Base-by-base conservation (phyloP, 2,888 invertebrate species). In the Zootermopsis nevadensis region DNA sequence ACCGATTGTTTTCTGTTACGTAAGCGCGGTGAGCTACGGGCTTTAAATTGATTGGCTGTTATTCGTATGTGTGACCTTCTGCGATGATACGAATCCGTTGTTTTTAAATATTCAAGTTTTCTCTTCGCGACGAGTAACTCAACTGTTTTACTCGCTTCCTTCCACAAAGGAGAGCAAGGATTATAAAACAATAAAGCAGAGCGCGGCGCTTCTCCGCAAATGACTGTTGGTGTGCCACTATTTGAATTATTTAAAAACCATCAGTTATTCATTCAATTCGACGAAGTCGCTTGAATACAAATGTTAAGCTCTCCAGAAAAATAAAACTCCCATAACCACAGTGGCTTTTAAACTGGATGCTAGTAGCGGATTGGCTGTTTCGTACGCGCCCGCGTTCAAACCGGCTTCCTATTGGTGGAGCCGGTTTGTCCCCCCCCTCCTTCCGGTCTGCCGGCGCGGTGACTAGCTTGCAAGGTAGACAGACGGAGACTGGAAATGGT, bases 201-300 rank as follows among this genome's bases (percentile, higher is more conserved):
- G 4, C 12, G 22, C 7, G 27, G 60, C 27, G n/a, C 60, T n/a
- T 60, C 60, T n/a, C 2, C 60, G 7, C 60, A n/a, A 60, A 60
- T 6, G n/a, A 60, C 60, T 60, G 60, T 60, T 60, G 60, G 60
- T 60, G 60, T 60, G n/a, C 60, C 60, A 60, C 60, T n/a, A 27
- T 60, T 60, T 60, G 27, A 60, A 60, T 60, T 60, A 60, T 60
- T 60, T 60, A 60, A 60, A 60, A 60, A 60, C n/a, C 60, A 60
- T 60, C n/a, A 60, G 4, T 60, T 60, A 60, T 60, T 60, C 60
- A 60, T 60, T 60, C 27, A 60, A n/a, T n/a, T 6, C 27, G 60
- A 27, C 60, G n/a, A 60, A 60, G n/a, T n/a, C n/a, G 60, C 27
- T 27, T n/a, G 60, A 27, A 60, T 60, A 60, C 60, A 27, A 60